Conservation (phyloP, 2,888 invertebrate species). For the Portevinia maculata region DNA sequence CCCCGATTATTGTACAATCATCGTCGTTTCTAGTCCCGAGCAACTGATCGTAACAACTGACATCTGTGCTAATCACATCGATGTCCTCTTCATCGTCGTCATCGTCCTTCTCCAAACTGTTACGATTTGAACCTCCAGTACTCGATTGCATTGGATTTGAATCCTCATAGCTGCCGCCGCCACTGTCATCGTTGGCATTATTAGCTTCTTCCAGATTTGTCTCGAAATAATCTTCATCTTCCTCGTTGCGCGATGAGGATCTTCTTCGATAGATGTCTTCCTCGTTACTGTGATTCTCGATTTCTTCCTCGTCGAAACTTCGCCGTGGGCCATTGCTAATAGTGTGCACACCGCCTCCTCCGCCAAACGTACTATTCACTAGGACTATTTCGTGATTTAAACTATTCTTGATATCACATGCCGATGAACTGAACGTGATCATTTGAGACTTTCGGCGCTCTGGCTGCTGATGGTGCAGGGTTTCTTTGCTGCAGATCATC, state of each 20-base stretch:
- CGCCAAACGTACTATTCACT: conserved; percentile 76
- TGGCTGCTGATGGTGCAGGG: conserved; percentile 77
- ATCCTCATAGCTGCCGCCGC: conserved; percentile 82
- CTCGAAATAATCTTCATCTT: conserved; percentile 81
- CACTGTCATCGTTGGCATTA: conserved; percentile 82
- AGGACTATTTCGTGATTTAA: conserved; percentile 81
- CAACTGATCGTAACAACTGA: conserved; percentile 82
- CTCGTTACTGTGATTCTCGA: conserved; percentile 66
- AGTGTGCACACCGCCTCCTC: conserved; percentile 43
- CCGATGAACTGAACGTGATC: conserved; percentile 81
- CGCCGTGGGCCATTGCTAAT: conserved; percentile 76
- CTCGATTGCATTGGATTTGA: conserved; percentile 82
- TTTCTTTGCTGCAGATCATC: conserved; percentile 81
- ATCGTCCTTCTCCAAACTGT: conserved; percentile 82
- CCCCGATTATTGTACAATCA: conserved; percentile 80
- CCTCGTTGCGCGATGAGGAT: conserved; percentile 76
- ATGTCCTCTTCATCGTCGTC: conserved; percentile 82
- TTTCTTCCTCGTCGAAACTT: conserved; percentile 80
- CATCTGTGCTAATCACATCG: conserved; percentile 82
- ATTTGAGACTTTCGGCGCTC: conserved; percentile 81
- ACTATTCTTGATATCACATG: conserved; percentile 82
- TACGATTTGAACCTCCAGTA: conserved; percentile 81
- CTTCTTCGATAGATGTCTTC: conserved; percentile 80
- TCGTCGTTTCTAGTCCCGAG: conserved; percentile 80
- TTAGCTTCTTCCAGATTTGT: conserved; percentile 81